Evolutionary conservation across 2,113 vertebrate species (phyloP), one percentile per base, ranked within the genome.

Genomic region (Stigmatopora argus): DNA sequence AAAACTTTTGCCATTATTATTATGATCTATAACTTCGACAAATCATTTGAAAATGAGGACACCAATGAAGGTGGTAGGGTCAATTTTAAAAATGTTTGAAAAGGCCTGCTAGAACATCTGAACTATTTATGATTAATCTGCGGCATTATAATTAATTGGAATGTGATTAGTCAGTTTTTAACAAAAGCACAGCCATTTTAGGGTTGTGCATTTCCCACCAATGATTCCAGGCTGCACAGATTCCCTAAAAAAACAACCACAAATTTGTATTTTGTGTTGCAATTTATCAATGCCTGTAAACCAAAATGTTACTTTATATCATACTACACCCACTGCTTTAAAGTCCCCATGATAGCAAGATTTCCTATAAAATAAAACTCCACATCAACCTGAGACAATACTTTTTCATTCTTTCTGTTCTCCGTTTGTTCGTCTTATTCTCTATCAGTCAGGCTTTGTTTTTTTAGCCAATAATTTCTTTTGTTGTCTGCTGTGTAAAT

Each of bases 301-400:
- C 19, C 11, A 14, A 53, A 53, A 53, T 53, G 10, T 53, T 10
- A 21, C 51, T 23, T 12, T 8, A 41, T 8, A 41, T 41, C 38
- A 41, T 8, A 41, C 38, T 53, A 3, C 7, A 8, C 19, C 19
- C 19, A n/a, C 18, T 51, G 77, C 68, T 84, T 87, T 87, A 87
- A 87, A 85, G 77, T 69, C 62, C 64, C 71, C 64, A 10, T 45
- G 47, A 73, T 38, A 52, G 45, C 34, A 62, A 69, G 12, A 14
- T 56, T 11, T 31, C 26, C 26, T 34, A 21, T 12, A 53, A 53
- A 23, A 69, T 65, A 70, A 38, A 57, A 74, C 70, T 67, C 31
- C 57, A 26, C 59, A 55, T 21, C 51, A 49, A 57, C 47, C 26
- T 62, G 44, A 48, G 23, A 18, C 52, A 67, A 77, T 69, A 74